Percentiles rank a stretch among this genome's conserved stretches.
These are phyloP conservation scores for Sympetrum striolatum DNA, from an alignment of 2,888 invertebrate genomes.

Conservation along the genomic window DNA sequence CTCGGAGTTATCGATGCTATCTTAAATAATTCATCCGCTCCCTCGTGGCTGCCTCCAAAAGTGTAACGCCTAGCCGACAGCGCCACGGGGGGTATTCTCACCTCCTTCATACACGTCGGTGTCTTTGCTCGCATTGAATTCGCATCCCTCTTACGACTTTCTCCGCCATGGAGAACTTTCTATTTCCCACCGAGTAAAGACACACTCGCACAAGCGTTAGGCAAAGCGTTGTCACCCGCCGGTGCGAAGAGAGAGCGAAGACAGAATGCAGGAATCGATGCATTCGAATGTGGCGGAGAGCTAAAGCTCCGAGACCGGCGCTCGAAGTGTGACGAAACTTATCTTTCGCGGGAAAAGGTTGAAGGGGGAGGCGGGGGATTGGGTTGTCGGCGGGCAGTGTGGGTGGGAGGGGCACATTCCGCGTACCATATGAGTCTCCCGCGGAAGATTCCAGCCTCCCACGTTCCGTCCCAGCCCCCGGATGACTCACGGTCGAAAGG, in stretches of 20 bases:
- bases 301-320: background rate
- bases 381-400: background rate
- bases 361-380: background rate
- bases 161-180: constrained; percentile 2
- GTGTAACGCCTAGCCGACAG: background rate
- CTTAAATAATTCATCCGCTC: background rate
- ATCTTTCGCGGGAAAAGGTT: background rate
- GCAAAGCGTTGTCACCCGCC: background rate
- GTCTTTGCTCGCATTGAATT: background rate
- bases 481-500: constrained; percentile 13
- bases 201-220: background rate
- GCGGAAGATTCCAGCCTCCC: constrained; percentile 30
- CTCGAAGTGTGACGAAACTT: constrained; percentile 29
- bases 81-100: background rate
- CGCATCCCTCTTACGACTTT: background rate
- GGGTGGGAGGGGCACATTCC: background rate
- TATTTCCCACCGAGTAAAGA: background rate
- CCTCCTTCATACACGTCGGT: background rate
- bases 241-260: background rate
- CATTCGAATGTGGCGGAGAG: constrained; percentile 4
- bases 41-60: background rate
- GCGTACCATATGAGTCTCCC: constrained; percentile 27
- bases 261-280: background rate
- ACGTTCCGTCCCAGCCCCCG: constrained; percentile 11
- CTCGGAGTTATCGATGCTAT: background rate